Base-by-base conservation (phyloP, 2,888 invertebrate species). In the Poecilobothrus nobilitatus region DNA sequence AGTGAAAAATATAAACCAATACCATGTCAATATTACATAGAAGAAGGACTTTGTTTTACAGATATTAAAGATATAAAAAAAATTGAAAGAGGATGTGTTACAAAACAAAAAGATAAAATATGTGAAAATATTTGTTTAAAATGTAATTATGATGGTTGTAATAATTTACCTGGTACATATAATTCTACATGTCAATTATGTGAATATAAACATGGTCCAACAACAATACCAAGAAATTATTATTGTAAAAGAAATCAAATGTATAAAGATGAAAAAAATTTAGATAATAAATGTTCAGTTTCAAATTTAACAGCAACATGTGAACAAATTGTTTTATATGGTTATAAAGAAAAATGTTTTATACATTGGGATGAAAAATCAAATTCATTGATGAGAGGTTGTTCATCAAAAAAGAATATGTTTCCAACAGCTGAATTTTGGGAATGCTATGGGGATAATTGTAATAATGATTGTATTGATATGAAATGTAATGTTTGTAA, bases 61-160 rank as follows among this genome's bases (percentile, higher is more conserved):
- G 78, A 78, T 63, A 72, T 78, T 1, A 5, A 76, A 5, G 74
- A 76, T 12, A 9, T 73, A n/a, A 73, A 74, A 20, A 76, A 76
- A 53, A 77, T 77, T 5, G 73, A 71, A 62, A 73, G 78, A 0
- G 78, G 79, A 6, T 79, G 79, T 63, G 61, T 62, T 61, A 62
- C 66, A 20, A 34, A 67, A 34, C 2, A 9, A 5, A 79, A 77
- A 71, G 67, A 74, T 6, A 72, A 76, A 0, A 18, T 18, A 4
- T 79, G 79, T 69, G 73, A 73, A 2, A 74, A 77, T 37, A 74
- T 76, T 0, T 79, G 79, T 71, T 72, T 78, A 22, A 78, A 78
- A 70, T 78, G 79, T 74, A 78, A 78, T 72, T 76, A 76, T 65
- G 74, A 76, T 61, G 77, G 77, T 1, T 78, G 79, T 71, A 78